Conservation (phyloP, 2,888 invertebrate species). For the Drosophila picticornis region DNA sequence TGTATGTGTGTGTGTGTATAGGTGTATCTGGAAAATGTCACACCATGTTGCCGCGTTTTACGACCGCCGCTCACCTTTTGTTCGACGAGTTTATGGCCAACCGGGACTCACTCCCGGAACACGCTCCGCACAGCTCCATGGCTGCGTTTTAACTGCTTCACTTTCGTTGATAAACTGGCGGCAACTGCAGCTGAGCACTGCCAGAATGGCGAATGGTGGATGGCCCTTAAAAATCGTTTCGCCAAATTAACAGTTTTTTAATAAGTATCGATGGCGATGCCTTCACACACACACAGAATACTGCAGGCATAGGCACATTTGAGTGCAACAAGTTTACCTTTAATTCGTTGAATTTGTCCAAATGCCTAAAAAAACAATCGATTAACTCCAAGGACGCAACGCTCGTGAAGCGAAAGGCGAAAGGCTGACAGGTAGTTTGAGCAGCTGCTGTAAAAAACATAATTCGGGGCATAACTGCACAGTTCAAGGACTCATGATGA, state of each 20-base stretch:
- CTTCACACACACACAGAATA: conserved; percentile 1
- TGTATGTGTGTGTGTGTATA: background rate
- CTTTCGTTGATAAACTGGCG: conserved; percentile 58
- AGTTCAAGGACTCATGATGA: conserved; percentile 58
- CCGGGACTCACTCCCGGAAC: conserved; percentile 44
- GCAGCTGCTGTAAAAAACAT: conserved; percentile 67
- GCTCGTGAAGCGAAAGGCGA: conserved; percentile 7
- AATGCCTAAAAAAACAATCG: conserved; percentile 27
- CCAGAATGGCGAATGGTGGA: conserved; percentile 25
- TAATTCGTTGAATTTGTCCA: conserved; percentile 47
- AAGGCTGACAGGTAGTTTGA: conserved; percentile 62
- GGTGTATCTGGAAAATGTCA: conserved; percentile 65
- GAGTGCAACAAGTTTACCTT: conserved; percentile 57
- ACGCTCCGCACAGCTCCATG: conserved; percentile 10
- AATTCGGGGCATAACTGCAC: conserved; percentile 51
- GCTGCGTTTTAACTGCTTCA: conserved; percentile 68
- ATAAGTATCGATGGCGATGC: conserved; percentile 50
- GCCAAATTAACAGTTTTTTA: conserved; percentile 43
- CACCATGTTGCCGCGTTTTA: conserved; percentile 80
- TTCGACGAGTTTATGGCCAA: conserved; percentile 67
- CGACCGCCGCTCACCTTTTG: conserved; percentile 74
- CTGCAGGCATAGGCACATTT: background rate
- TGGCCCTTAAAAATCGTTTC: conserved; percentile 22
- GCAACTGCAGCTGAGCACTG: conserved; percentile 15
- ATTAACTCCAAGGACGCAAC: conserved; percentile 54